Base-by-base conservation (phyloP, 2,797 vertebrate species). In the Pelobates cultripes region DNA sequence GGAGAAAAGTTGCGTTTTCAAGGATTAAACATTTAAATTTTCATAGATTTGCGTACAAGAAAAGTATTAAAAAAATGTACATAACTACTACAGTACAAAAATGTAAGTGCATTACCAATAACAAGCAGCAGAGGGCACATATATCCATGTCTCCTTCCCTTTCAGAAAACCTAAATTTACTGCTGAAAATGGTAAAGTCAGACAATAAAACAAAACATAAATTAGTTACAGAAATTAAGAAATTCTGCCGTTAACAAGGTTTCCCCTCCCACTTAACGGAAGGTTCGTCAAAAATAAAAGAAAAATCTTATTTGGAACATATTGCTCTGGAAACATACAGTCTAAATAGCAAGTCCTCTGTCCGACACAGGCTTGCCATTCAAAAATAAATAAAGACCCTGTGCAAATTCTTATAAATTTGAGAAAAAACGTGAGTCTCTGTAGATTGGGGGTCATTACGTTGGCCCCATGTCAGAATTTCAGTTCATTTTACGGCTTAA, bases 391-490 rank as follows among this genome's bases (percentile, higher is more conserved):
- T 61, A 13, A 61, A 6, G 5, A 51, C 5, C 47, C 5, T 3
- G 57, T 61, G 57, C 57, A 61, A 61, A n/a, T 61, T 61, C 12
- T 51, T 51, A 51, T 10, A 51, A 4, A 57, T 15, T 57, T 14
- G 4, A 51, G 5, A 51, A 10, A 51, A 51, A 51, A 51, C 5
- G 47, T 5, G 81, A 69, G 43, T 55, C 57, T 12, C 9, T 12
- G 47, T 4, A 17, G 13, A 3, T 53, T 42, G 4, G 72, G 10
- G 80, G 75, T 75, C 75, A 3, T 77, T 8, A 41, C 7, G 12
- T n/a, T 57, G 72, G 77, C 77, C 82, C 73, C n/a, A 15, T 7
- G 82, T 84, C 82, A 14, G 15, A 57, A 17, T 40, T 15, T 80
- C 61, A 7, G 43, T 70, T 73, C 41, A 0, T 15, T 44, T 40